Conservation (phyloP, 2,888 invertebrate species). For the Lamproptera curius region DNA sequence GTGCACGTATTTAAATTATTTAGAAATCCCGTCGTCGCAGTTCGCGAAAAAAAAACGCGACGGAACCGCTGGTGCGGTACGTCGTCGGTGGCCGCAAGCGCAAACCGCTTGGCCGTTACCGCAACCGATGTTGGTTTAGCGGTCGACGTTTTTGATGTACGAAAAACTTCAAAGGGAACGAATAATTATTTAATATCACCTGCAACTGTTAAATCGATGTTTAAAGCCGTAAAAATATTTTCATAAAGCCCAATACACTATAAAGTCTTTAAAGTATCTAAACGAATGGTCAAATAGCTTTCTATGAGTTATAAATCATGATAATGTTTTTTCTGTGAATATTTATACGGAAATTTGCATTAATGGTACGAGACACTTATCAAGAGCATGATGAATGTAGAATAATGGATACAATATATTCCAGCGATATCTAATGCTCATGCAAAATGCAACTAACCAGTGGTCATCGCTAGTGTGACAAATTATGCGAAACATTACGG, state of each 20-base stretch:
- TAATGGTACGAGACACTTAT: constrained; percentile 25
- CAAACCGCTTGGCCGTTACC: constrained; percentile 34
- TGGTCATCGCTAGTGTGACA: constrained; percentile 9
- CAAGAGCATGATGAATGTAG: constrained; percentile 29
- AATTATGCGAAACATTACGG: not conserved
- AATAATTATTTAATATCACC: too few species aligned
- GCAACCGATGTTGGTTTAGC: constrained; percentile 31
- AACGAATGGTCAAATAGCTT: too few species aligned
- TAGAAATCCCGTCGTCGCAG: constrained; percentile 63
- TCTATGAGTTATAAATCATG: too few species aligned
- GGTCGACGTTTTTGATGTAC: too few species aligned
- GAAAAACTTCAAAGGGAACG: too few species aligned
- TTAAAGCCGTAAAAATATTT: too few species aligned
- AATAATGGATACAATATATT: constrained; percentile 28
- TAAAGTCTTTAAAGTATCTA: too few species aligned
- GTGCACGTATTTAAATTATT: constrained; percentile 76
- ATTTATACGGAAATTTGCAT: constrained; percentile 18
- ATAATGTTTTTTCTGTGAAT: too few species aligned
- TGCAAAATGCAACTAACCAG: constrained; percentile 35
- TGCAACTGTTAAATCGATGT: too few species aligned
- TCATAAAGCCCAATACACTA: too few species aligned
- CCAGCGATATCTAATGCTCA: constrained; percentile 33
- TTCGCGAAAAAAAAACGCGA: constrained; percentile 71
- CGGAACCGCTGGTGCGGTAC: constrained; percentile 67
- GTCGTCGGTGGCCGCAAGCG: constrained; percentile 16